Conservation (phyloP, 2,113 vertebrate genomes). For the Caranx melampygus region DNA sequence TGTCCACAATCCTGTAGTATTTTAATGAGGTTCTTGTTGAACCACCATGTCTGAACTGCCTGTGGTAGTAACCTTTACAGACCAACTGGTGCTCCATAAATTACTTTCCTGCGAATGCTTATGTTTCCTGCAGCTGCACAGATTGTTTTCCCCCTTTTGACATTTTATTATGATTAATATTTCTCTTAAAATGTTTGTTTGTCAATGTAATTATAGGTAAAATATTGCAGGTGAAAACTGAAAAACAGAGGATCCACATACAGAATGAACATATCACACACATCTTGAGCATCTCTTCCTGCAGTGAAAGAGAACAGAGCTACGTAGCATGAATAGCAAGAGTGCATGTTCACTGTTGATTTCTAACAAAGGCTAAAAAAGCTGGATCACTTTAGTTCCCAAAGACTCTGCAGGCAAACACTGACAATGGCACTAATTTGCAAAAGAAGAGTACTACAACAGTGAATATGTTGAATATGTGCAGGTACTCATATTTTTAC, state of each 20-base stretch:
- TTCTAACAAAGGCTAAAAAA: neutral
- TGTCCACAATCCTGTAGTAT: conserved; percentile 39
- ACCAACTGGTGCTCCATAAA: conserved; percentile 71
- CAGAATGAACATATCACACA: neutral
- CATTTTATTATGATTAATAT: conserved; percentile 37
- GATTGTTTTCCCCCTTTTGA: conserved; percentile 15
- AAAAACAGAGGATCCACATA: neutral
- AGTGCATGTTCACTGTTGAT: neutral
- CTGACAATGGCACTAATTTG: neutral
- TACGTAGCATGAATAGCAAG: neutral
- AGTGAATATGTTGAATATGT: too few species aligned
- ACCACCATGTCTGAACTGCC: conserved; percentile 62
- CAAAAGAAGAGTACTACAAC: neutral
- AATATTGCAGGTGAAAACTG: neutral
- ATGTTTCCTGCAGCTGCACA: conserved; percentile 39
- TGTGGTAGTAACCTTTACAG: conserved; percentile 75
- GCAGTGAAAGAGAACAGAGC: neutral
- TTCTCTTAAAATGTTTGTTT: conserved; percentile 9
- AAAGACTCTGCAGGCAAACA: neutral
- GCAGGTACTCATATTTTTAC: neutral
- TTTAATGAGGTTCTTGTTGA: conserved; percentile 63
- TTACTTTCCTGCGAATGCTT: conserved; percentile 50
- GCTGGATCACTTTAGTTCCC: neutral
- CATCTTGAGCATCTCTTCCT: neutral
- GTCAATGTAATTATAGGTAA: neutral